Conservation (phyloP, 2,888 invertebrate genomes). For the Trissolcus japonicus region DNA sequence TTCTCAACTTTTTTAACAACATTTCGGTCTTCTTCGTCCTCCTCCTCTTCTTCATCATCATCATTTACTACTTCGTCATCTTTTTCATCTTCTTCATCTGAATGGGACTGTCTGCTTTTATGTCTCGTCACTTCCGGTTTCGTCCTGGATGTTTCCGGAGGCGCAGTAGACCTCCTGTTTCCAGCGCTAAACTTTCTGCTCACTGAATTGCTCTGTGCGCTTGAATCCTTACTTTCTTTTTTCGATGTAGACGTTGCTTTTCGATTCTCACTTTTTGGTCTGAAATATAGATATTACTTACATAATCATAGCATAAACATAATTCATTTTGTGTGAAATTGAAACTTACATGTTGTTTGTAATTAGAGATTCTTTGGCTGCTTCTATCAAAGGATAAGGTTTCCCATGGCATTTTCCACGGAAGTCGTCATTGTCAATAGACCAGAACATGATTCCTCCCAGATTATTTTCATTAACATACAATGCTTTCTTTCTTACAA, state of each 20-base stretch:
- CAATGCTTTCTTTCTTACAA: slow-evolving; percentile 88
- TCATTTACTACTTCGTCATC: slow-evolving; percentile 57
- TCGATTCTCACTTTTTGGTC: slow-evolving; percentile 48
- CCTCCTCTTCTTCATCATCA: slow-evolving; percentile 53
- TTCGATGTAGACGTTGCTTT: slow-evolving; percentile 37
- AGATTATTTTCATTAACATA: slow-evolving; percentile 90
- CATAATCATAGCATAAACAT: slow-evolving; percentile 1
- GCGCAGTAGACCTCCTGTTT: slow-evolving; percentile 61
- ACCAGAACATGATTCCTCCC: slow-evolving; percentile 96
- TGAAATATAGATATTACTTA: slow-evolving; percentile 27
- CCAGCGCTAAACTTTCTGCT: slow-evolving; percentile 56
- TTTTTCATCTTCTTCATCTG: slow-evolving; percentile 49
- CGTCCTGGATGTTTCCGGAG: slow-evolving; percentile 58
- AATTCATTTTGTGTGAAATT: slow-evolving; percentile 1
- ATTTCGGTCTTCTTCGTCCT: slow-evolving; percentile 60
- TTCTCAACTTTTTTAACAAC: slow-evolving; percentile 60
- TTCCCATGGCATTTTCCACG: slow-evolving; percentile 91
- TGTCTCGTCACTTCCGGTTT: slow-evolving; percentile 57
- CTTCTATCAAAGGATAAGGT: slow-evolving; percentile 93
- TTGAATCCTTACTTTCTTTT: slow-evolving; percentile 38
- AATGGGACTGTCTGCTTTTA: slow-evolving; percentile 57
- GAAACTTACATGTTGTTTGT: slow-evolving; percentile 79
- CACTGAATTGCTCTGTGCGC: slow-evolving; percentile 59
- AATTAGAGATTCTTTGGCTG: slow-evolving; percentile 90
- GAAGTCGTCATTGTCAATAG: slow-evolving; percentile 96